These are phyloP conservation scores for Cebidichthys violaceus DNA, from an alignment of 2,113 vertebrate species.

Conservation along the genomic window DNA sequence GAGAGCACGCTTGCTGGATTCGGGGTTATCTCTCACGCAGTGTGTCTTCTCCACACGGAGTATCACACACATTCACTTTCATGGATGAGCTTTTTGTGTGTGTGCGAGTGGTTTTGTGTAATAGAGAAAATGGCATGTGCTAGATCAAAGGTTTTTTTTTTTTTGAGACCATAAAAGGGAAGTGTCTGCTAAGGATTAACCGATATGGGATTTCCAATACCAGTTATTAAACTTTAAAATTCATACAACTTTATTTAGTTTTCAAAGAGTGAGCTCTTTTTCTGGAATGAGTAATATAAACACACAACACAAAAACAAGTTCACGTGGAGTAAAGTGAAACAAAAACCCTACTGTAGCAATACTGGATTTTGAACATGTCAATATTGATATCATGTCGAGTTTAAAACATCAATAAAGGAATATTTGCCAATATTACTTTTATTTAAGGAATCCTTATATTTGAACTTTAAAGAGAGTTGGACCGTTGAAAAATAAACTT, in stretches of 20 bases:
- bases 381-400: too few species aligned
- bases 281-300: neutral
- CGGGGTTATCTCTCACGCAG: constrained; percentile 27
- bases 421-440: neutral
- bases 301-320: neutral
- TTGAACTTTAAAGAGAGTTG: neutral
- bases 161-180: constrained; percentile 11
- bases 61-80: neutral
- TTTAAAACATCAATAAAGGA: neutral
- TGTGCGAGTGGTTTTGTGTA: neutral
- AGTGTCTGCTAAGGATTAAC: neutral
- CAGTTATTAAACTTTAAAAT: neutral
- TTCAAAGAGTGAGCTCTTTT: neutral
- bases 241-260: neutral
- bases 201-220: neutral
- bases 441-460: neutral
- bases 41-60: neutral
- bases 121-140: neutral
- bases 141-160: neutral
- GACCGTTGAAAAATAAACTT: neutral
- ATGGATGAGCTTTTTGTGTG: neutral
- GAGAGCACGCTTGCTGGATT: constrained; percentile 25
- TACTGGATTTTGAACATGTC: neutral
- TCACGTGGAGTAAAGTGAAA: neutral
- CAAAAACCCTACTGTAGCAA: neutral